phyloP scores from a whole-genome alignment of 37 sponge, comb jelly and placozoan genomes.

The Amphimedon queenslandica region DNA sequence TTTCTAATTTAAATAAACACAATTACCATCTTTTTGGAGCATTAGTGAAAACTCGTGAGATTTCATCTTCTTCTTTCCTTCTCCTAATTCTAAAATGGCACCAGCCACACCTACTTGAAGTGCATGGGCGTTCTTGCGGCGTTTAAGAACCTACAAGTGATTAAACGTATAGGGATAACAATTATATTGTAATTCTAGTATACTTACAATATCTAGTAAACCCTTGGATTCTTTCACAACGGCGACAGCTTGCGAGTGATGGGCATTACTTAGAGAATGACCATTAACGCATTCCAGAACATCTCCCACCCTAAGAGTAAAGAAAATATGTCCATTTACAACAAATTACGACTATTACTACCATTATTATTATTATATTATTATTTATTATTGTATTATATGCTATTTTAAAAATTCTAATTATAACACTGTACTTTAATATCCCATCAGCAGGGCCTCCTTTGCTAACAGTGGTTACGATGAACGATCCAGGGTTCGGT shows the following conservation, averaged over 20 bases:
- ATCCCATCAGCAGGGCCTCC: constrained; percentile 59
- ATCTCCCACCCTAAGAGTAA: constrained; percentile 51
- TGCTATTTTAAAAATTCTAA: neutral
- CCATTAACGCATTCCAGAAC: constrained; percentile 68
- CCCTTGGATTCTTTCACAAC: constrained; percentile 66
- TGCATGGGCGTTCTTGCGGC: constrained; percentile 32
- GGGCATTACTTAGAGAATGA: constrained; percentile 38
- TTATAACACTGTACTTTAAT: constrained; percentile 64
- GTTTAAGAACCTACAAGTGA: constrained; percentile 31
- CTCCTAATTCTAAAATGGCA: constrained; percentile 10
- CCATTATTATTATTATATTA: no score
- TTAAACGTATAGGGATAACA: no score
- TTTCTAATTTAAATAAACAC: neutral
- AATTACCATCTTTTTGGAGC: constrained; percentile 48
- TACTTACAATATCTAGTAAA: constrained; percentile 21
- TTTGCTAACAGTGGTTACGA: constrained; percentile 57
- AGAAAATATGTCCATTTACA: neutral
- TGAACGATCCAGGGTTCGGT: constrained; percentile 71
- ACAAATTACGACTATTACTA: no score
- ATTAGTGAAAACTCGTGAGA: constrained; percentile 51
- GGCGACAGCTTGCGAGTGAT: constrained; percentile 59
- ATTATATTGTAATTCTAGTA: no score
- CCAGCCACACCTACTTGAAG: constrained; percentile 27
- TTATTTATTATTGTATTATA: neutral
- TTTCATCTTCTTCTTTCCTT: constrained; percentile 4